Evolutionary conservation across 2,113 vertebrate species (phyloP).

Genomic region (Plestiodon gilberti): DNA sequence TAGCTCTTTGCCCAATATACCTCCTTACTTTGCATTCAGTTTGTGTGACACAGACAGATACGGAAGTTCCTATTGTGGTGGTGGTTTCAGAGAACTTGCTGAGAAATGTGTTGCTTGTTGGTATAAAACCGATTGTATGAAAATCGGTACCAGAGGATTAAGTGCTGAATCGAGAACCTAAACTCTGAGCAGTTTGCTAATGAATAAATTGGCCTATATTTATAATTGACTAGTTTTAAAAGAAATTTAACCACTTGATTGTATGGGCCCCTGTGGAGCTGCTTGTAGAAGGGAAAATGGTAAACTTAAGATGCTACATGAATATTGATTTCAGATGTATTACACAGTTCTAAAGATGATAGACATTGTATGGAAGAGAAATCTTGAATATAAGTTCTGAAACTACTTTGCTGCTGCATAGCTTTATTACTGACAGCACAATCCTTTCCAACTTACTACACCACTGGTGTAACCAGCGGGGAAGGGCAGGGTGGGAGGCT

Average conservation of each 20-base stretch:
- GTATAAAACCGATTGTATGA: constrained; percentile 14
- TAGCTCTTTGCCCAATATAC: neutral
- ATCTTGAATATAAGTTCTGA: neutral
- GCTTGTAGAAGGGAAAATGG: constrained; percentile 55
- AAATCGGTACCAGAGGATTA: neutral
- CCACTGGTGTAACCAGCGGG: too few relatives aligned
- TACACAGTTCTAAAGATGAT: neutral
- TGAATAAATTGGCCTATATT: neutral
- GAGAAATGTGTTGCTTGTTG: neutral
- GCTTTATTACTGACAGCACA: constrained; percentile 28
- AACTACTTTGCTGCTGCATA: neutral
- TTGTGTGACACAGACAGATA: fast-evolving
- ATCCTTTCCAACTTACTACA: too few relatives aligned
- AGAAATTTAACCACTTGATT: constrained; percentile 52
- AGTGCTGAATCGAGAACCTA: neutral
- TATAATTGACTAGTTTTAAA: constrained; percentile 38
- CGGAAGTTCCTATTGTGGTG: neutral
- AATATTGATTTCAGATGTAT: constrained; percentile 60
- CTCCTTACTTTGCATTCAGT: neutral
- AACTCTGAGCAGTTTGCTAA: neutral
- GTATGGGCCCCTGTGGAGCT: constrained; percentile 46
- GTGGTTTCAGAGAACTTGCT: constrained; percentile 13
- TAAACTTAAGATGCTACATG: constrained; percentile 49
- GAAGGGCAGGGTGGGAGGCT: too few relatives aligned
- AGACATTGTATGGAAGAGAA: neutral